Evolutionary conservation across 2,888 invertebrate genomes (phyloP), one percentile per base, ranked within the genome.

Genomic region (Melieria omissa): DNA sequence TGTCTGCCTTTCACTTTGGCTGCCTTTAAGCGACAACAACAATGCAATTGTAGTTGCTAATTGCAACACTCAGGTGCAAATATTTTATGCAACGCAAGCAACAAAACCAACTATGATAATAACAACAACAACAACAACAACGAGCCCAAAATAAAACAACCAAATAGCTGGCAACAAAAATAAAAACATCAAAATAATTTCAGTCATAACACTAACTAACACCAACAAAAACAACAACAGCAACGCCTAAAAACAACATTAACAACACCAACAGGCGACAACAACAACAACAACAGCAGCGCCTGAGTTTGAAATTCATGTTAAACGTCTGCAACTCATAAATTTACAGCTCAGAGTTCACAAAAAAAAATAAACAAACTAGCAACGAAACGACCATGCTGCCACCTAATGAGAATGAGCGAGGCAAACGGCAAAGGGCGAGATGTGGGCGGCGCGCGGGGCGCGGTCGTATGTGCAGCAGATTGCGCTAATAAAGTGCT

Each of bases 251-350:
- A 2, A 29, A 29, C 29, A 29, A 29, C 29, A 29, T 29, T 29
- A 29, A 29, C 29, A 29, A 2, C 29, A 29, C 29, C 29, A 29
- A 29, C 29, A 29, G 29, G 29, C 29, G 29, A 29, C 1, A 29
- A 29, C 29, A 29, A 29, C 2, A 29, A 29, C 29, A 29, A 16
- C 16, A 2, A 29, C 29, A 29, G 29, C 29, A 29, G 29, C 29
- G 29, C 29, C 29, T 3, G 29, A 29, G 29, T 29, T 29, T 29
- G 9, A 65, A 65, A 65, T 65, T 65, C 64, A 65, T 70, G 63
- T 67, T 63, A 45, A 64, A 64, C 52, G 64, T 72, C 64, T 67
- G 67, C 67, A 72, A 63, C 72, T 67, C 67, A 72, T 72, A 72
- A 72, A 72, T 72, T 72, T 45, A 12, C 67, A 67, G 65, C 65